Percentiles rank a stretch among this genome's conserved stretches.
Conservation (phyloP, 2,113 vertebrate species). For the Lepidothrix coronata region DNA sequence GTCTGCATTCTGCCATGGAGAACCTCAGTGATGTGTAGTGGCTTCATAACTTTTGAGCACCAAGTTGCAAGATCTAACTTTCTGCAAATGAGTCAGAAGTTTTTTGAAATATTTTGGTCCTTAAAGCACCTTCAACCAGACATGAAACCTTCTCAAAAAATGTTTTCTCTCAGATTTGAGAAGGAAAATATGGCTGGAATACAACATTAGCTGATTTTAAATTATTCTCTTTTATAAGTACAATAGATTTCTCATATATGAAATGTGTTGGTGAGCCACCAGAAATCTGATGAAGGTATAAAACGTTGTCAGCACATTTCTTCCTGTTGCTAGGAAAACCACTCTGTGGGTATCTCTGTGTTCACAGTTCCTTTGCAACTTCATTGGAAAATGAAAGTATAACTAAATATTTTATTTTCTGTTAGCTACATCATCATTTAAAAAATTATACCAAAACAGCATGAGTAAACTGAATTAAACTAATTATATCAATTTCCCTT, state of each 20-base stretch:
- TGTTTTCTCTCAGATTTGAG: neutral
- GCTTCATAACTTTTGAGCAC: neutral
- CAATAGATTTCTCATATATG: neutral
- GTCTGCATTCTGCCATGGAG: accelerated
- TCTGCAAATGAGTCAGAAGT: neutral
- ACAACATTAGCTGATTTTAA: neutral
- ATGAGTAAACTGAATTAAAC: neutral
- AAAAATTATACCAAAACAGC: neutral
- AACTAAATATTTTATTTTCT: neutral
- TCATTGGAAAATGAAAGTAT: neutral
- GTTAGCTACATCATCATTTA: neutral
- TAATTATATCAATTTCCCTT: neutral
- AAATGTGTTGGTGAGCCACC: neutral
- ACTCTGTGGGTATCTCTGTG: neutral
- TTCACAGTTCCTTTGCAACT: neutral
- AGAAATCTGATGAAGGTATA: neutral
- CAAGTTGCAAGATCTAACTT: neutral
- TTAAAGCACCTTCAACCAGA: neutral
- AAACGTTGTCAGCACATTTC: neutral
- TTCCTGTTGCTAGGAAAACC: neutral
- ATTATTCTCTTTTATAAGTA: neutral
- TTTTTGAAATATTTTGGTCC: neutral
- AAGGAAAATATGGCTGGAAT: neutral
- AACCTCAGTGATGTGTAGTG: neutral
- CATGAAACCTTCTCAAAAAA: neutral